Conservation (phyloP, 2,888 invertebrate genomes). For the Digitonthophagus gazella region DNA sequence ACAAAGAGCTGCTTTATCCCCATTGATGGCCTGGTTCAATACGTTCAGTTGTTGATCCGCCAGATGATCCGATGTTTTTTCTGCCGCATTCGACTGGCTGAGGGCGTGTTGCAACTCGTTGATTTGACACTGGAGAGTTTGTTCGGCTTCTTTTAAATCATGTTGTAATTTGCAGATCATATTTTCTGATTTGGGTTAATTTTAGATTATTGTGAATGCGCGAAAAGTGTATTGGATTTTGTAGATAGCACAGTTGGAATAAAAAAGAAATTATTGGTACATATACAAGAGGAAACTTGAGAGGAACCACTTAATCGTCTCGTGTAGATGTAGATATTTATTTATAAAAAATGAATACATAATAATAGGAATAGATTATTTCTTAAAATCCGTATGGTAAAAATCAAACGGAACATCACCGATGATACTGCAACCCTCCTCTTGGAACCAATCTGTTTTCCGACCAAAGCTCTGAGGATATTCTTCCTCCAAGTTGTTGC, state of each 20-base stretch:
- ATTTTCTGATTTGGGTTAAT: not conserved
- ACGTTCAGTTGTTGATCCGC: not conserved
- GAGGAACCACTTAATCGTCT: not conserved
- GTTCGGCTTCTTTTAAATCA: not conserved
- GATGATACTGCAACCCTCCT: not conserved
- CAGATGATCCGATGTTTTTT: not conserved
- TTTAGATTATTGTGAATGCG: too few relatives aligned
- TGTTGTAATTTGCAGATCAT: not conserved
- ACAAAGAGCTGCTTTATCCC: not conserved
- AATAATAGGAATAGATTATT: not conserved
- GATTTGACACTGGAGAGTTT: not conserved
- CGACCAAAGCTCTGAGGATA: not conserved
- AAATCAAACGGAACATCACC: not conserved
- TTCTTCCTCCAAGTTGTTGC: not conserved
- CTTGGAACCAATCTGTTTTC: not conserved
- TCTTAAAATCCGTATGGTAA: not conserved
- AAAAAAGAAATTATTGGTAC: not conserved
- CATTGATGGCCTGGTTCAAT: not conserved
- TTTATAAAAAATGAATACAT: not conserved
- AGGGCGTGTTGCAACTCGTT: not conserved
- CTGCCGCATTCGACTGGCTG: not conserved
- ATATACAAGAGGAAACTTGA: not conserved
- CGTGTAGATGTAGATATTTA: not conserved
- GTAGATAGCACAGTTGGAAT: not conserved
- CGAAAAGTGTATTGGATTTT: too few relatives aligned